Evolutionary conservation across 2,113 vertebrate species (phyloP).

Genomic region (Helogale parvula): DNA sequence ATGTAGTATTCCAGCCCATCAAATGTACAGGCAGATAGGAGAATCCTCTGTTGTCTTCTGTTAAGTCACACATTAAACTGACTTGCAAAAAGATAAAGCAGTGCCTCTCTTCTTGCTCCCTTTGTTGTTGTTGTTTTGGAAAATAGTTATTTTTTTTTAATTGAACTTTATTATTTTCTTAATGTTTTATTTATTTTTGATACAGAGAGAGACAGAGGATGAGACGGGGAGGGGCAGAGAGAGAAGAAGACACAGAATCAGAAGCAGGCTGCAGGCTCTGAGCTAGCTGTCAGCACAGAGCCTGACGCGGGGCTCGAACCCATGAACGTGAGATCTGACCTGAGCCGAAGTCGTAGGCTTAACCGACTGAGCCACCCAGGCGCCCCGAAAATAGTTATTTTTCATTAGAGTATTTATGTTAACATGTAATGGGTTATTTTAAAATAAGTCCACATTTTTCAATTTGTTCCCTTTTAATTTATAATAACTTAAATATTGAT

Average conservation of each 20-base stretch:
- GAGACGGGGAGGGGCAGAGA: no score
- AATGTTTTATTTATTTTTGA: no score
- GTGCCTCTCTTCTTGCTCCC: background rate
- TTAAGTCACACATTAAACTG: background rate
- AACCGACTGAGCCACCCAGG: no score
- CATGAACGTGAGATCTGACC: no score
- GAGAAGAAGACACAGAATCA: no score
- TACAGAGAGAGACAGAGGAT: no score
- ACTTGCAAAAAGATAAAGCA: constrained; percentile 1
- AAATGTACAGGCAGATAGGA: background rate
- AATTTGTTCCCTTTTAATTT: background rate
- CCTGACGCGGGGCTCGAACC: no score
- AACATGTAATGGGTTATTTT: background rate
- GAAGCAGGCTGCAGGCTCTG: no score
- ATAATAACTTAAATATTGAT: background rate
- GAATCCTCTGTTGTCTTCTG: background rate
- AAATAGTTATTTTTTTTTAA: constrained; percentile 32
- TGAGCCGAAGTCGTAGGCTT: no score
- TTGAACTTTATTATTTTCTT: no score
- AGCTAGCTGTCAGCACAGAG: no score
- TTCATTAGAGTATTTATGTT: constrained; percentile 7
- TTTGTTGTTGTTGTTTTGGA: constrained; percentile 24
- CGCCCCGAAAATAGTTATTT: constrained; percentile 25
- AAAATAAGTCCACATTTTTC: background rate
- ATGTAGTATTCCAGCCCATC: background rate